Evolutionary conservation across 2,797 vertebrate genomes (phyloP).

Genomic region (Natrix natrix): DNA sequence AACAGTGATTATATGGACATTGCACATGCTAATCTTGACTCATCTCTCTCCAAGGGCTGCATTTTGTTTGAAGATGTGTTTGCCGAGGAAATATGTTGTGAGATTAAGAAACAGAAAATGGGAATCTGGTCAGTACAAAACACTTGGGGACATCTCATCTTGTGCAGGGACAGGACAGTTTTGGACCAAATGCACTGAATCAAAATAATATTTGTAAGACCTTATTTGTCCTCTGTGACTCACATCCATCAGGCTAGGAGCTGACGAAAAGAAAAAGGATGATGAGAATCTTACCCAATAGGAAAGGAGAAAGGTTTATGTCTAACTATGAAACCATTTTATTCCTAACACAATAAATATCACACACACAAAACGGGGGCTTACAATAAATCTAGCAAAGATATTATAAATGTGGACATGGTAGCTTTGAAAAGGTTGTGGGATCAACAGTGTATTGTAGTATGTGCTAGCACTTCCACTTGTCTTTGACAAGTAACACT

Average conservation of each 20-base stretch:
- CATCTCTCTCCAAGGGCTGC: constrained; percentile 36
- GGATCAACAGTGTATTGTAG: not conserved
- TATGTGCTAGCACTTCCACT: not conserved
- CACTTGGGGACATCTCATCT: not conserved
- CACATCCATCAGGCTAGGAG: not conserved
- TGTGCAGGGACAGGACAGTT: not conserved
- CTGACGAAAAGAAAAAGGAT: constrained; percentile 17
- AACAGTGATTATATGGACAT: constrained; percentile 27
- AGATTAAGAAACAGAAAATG: not conserved
- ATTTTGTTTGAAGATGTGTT: constrained; percentile 33
- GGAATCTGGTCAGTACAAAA: constrained; percentile 7
- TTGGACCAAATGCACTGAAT: constrained; percentile 14
- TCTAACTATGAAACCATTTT: not conserved
- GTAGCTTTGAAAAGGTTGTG: not conserved
- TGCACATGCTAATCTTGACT: constrained; percentile 33
- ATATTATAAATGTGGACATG: not conserved
- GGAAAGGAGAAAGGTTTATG: not conserved
- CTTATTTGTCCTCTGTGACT: constrained; percentile 3
- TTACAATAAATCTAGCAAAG: not conserved
- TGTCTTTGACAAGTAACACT: not conserved
- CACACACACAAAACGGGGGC: not conserved
- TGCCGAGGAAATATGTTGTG: not conserved
- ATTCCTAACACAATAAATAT: not conserved
- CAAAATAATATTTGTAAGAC: constrained; percentile 9
- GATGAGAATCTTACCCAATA: constrained; percentile 4